These are phyloP conservation scores for Rhynchonycteris naso DNA, from an alignment of 2,797 vertebrate species.

Conservation along the genomic window DNA sequence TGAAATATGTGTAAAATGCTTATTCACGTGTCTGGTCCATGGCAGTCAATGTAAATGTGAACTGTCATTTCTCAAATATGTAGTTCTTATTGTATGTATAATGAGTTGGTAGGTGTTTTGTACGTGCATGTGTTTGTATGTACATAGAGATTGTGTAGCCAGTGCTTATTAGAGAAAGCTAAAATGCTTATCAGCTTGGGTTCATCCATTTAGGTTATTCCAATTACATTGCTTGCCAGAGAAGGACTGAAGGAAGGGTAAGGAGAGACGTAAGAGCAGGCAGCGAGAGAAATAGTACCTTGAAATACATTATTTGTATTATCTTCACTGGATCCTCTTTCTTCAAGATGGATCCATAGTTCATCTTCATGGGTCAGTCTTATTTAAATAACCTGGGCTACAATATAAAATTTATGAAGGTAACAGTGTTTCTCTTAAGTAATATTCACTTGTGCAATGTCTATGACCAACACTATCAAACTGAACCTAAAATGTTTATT, in stretches of 20 bases:
- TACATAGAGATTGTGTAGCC: background rate
- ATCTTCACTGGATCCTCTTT: background rate
- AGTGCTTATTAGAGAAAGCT: background rate
- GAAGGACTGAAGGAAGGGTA: background rate
- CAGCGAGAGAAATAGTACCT: background rate
- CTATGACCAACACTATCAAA: background rate
- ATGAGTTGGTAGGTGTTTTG: background rate
- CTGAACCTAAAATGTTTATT: background rate
- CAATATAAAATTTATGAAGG: background rate
- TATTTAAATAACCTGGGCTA: background rate
- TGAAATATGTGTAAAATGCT: background rate
- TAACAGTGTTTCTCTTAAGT: background rate
- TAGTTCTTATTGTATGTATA: background rate
- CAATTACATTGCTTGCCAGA: background rate
- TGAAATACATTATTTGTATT: background rate
- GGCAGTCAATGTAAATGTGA: background rate
- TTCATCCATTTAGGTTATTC: constrained; percentile 2
- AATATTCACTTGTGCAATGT: background rate
- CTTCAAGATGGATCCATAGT: background rate
- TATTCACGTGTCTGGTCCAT: background rate
- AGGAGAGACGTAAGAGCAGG: background rate
- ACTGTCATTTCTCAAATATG: background rate
- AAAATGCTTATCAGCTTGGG: background rate
- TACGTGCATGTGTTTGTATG: background rate
- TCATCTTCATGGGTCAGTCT: background rate